These are phyloP conservation scores for Achatina immaculata DNA, from an alignment of 1,140 invertebrate species.

Conservation along the genomic window DNA sequence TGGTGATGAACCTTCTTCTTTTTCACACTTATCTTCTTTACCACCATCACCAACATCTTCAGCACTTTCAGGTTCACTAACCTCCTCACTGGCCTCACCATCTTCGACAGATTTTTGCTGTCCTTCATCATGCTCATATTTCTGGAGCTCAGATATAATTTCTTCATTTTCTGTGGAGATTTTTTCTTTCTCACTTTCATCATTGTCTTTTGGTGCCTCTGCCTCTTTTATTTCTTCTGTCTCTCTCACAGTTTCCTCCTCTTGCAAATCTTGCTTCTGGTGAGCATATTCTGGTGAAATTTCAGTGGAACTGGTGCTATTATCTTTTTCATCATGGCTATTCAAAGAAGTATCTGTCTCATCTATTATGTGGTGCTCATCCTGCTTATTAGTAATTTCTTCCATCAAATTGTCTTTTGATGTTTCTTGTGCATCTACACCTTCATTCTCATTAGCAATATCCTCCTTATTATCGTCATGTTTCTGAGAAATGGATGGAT, in stretches of 20 bases:
- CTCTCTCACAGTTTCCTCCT: not conserved
- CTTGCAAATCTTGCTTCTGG: not conserved
- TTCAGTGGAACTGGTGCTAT: not conserved
- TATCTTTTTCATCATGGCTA: slow-evolving; percentile 13
- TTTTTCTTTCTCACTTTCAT: slow-evolving; percentile 2
- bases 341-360: slow-evolving; percentile 1
- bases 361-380: slow-evolving; percentile 19
- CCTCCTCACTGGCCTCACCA: slow-evolving; percentile 26
- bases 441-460: not conserved
- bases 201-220: not conserved
- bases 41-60: not conserved
- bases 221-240: slow-evolving; percentile 4
- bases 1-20: not conserved
- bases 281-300: not conserved
- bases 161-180: not conserved
- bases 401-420: not conserved
- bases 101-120: slow-evolving; percentile 15
- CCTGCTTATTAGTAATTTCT: not conserved
- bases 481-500: slow-evolving; percentile 2
- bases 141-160: slow-evolving; percentile 4
- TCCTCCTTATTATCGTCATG: not conserved
- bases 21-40: not conserved
- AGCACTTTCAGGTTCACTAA: not conserved
- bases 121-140: not conserved
- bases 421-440: not conserved